Percentiles rank a stretch among this genome's conserved stretches.
These are phyloP conservation scores for Torymus auratus DNA, from an alignment of 2,888 invertebrate species.

Conservation along the genomic window DNA sequence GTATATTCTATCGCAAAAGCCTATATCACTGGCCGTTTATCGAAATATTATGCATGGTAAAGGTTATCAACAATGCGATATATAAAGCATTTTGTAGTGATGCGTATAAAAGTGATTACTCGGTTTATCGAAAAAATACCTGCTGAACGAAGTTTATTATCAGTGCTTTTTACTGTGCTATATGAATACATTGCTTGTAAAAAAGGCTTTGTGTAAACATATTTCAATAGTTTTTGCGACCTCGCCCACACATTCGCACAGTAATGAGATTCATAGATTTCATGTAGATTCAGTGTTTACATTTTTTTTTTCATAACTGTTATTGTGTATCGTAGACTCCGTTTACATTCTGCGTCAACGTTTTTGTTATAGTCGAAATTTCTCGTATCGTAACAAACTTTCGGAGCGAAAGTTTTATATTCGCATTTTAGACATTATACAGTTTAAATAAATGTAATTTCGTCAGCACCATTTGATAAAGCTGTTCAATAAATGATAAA, in stretches of 20 bases:
- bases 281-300: conserved; percentile 7
- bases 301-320: neutral
- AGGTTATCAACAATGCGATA: conserved; percentile 3
- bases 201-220: neutral
- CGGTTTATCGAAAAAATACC: neutral
- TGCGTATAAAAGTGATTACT: conserved; percentile 5
- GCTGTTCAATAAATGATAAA: conserved; percentile 15
- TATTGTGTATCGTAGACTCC: conserved; percentile 29
- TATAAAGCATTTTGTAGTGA: neutral
- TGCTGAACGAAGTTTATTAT: conserved; percentile 3
- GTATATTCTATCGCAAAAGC: conserved; percentile 4
- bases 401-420: conserved; percentile 17
- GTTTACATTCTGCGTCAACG: neutral
- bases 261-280: conserved; percentile 22
- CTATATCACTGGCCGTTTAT: conserved; percentile 46
- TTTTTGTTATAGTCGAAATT: conserved; percentile 8
- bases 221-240: neutral
- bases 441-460: conserved; percentile 12
- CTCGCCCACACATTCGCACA: neutral
- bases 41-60: conserved; percentile 30
- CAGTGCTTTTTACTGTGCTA: neutral
- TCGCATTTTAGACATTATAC: conserved; percentile 40
- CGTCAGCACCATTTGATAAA: conserved; percentile 44
- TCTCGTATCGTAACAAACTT: conserved; percentile 17
- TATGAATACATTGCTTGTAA: neutral